Conservation (phyloP, 1,140 invertebrate species). For the Zaprionus nigranus region DNA sequence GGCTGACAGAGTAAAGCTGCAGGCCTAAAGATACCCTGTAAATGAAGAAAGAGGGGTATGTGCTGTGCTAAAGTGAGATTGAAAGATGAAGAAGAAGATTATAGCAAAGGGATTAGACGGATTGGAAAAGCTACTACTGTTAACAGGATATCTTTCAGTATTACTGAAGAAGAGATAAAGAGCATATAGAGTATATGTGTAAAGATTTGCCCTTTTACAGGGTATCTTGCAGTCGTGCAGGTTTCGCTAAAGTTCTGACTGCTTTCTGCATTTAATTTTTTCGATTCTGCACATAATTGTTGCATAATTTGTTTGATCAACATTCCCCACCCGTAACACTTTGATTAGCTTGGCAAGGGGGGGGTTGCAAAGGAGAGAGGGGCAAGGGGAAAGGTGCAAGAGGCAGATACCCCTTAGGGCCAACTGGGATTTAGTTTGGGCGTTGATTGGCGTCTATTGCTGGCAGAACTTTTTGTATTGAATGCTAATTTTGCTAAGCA, state of each 20-base stretch:
- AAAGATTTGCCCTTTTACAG: not conserved
- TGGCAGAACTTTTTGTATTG: conserved; percentile 67
- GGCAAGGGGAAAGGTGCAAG: not conserved
- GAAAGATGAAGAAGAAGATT: not conserved
- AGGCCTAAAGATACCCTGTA: not conserved
- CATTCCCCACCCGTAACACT: conserved; percentile 1
- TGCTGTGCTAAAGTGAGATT: not conserved
- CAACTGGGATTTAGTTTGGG: conserved; percentile 36
- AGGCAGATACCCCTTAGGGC: not conserved
- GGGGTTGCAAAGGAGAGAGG: not conserved
- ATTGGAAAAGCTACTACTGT: not conserved
- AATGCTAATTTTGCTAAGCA: conserved; percentile 72
- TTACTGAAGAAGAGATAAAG: not conserved
- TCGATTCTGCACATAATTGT: conserved; percentile 50
- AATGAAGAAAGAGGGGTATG: not conserved
- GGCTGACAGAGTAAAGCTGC: not conserved
- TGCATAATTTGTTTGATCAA: conserved; percentile 54
- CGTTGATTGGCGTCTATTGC: conserved; percentile 73
- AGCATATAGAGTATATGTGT: not conserved
- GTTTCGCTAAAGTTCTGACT: not conserved
- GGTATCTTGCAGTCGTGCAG: not conserved
- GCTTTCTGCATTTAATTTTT: conserved; percentile 9
- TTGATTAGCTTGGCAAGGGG: too few species aligned
- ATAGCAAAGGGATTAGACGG: not conserved
- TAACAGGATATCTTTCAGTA: not conserved